These are phyloP conservation scores for Leucophora obtusa DNA, from an alignment of 2,888 invertebrate species.

Conservation along the genomic window DNA sequence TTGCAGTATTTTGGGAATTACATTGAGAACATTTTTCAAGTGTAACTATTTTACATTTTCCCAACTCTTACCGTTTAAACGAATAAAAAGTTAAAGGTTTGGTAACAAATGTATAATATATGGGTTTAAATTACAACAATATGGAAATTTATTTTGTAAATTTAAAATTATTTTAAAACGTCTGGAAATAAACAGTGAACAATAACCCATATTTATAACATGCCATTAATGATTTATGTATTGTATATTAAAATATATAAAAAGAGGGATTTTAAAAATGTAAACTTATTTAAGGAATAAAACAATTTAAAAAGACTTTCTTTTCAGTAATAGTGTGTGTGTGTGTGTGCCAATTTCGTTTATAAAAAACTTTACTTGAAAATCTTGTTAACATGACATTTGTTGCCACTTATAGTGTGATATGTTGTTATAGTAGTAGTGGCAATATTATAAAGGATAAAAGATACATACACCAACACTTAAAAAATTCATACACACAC, in stretches of 20 bases:
- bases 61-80: neutral
- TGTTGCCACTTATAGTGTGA: constrained; percentile 53
- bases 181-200: neutral
- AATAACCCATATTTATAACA: neutral
- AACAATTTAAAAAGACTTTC: neutral
- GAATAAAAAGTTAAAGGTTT: no score
- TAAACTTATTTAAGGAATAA: neutral
- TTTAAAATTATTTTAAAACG: neutral
- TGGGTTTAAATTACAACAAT: neutral
- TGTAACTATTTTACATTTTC: constrained; percentile 33
- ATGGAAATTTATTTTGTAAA: constrained; percentile 7
- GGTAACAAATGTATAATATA: no score
- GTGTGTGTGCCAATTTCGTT: neutral
- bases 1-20: constrained; percentile 45
- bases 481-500: no score
- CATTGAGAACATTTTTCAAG: constrained; percentile 38
- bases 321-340: no score
- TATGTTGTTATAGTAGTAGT: neutral
- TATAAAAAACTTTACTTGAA: constrained; percentile 18
- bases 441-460: no score
- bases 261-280: no score
- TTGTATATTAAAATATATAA: neutral
- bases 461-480: no score
- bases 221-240: neutral
- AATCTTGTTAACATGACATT: constrained; percentile 60